Base-by-base conservation (phyloP, 2,113 vertebrate genomes). In the Zosterops hypoxanthus region DNA sequence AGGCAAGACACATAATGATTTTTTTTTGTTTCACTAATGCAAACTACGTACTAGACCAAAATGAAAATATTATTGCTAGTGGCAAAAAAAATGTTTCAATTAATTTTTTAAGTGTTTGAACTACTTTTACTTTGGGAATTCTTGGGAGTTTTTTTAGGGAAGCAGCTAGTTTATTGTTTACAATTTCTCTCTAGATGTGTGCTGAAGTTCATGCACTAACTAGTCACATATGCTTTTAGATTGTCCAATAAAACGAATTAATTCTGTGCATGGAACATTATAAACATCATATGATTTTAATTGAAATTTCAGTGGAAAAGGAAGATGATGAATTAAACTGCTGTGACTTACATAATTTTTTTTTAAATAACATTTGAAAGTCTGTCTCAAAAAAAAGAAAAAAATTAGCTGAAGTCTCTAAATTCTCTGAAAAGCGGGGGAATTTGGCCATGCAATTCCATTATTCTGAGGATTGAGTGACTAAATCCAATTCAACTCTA, bases 401-500 rank as follows among this genome's bases (percentile, higher is more conserved):
- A 34, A 29, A 34, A 9, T 1, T 18, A 57, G 4, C 31, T 77
- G 17, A 59, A 56, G 20, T 65, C 44, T 53, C 29, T 93, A 82
- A 93, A 88, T 95, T 93, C 8, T 93, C 61, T 46, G 1, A 4
- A 28, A 66, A 82, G 57, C 0, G 0, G 19, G n/a, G 36, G 71
- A 89, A 88, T 92, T 82, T 95, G 53, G 31, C 29, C n/a, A 52
- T 56, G 11, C 61, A 90, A 28, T 85, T 82, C 29, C 61, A 60
- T 95, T 96, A 77, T 86, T 89, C 36, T 86, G 78, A 55, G 75
- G 57, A 17, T 12, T 88, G 60, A 93, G 57, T 63, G 55, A 86
- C 78, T 92, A 83, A 92, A 96, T 94, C 65, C 61, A 95, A 60
- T 86, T 33, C 50, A 92, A 42, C 56, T 90, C 61, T 72, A 60